Base-by-base conservation (phyloP, 2,797 vertebrate species). In the Myotis pilosus region DNA sequence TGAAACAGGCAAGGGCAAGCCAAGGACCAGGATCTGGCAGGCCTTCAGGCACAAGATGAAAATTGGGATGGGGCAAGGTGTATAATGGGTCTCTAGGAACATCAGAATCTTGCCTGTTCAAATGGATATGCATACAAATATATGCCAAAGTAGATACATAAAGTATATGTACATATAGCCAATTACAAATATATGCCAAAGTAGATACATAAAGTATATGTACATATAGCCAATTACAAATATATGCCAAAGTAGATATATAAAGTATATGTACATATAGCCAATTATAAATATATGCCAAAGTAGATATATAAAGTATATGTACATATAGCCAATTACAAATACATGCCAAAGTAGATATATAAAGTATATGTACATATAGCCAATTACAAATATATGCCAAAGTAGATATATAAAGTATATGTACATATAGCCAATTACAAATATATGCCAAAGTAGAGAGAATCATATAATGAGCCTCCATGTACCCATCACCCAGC, bases 1-100 rank as follows among this genome's bases (percentile, higher is more conserved):
- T 53, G 74, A 94, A 93, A 74, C 44, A 28, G 76, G 94, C 75
- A 68, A 91, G 86, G 94, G 82, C 71, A 51, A 68, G 76, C 25
- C 19, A 0, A 93, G 16, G 72, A 57, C 75, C 57, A 51, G 36
- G 36, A 49, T 12, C 49, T 9, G 11, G 81, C 10, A 69, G 79
- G 86, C 92, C 64, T 41, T 55, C 12, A 8, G 79, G 79, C 20
- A 44, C 36, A 62, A 64, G 64, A 55, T 28, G 71, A 68, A 87
- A 38, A 20, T 25, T 53, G 53, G 41, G 36, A 62, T 51, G n/a
- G 69, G 30, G 28, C 71, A 87, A 95, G 57, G 66, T 76, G 15
- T 93, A 75, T 47, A 23, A 17, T 41, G 53, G 47, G 57, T 44
- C 51, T 66, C 10, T 36, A 78, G 68, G 68, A 84, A 83, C 30